Evolutionary conservation across 2,888 invertebrate species (phyloP), one percentile per base, ranked within the genome.

Genomic region (Andrena marginata): DNA sequence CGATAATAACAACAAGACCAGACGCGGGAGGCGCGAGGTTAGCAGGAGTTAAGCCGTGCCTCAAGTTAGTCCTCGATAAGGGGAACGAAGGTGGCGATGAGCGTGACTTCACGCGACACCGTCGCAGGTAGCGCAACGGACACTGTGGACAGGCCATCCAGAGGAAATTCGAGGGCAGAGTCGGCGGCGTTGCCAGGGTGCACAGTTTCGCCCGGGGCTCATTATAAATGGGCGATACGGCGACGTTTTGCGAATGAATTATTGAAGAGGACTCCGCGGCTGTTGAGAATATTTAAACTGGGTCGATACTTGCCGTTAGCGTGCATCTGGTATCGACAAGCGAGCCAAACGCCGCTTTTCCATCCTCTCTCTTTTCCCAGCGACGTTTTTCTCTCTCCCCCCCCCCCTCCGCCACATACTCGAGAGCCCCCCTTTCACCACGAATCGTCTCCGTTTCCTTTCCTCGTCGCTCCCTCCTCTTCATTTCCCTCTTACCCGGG

Each of bases 261-360:
- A 90, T 89, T 85, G 83, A 86, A 86, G 85, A 87, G 84, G 35
- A 76, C 65, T 65, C 71, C 60, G 68, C 70, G 73, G 64, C 68
- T 70, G 74, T 80, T 80, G 82, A 77, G 86, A 86, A 88, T 86
- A 88, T 88, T 88, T 88, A 84, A 88, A 84, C 62, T 65, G 76
- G 84, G 77, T 90, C 89, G 90, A 91, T 91, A 89, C 86, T 83
- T 89, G 82, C 86, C 83, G 85, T 88, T 90, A 86, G 76, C 84
- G 72, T 82, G 88, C 85, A 85, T 87, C 90, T 90, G 91, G 85
- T 91, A 91, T 91, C 90, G 91, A 91, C 91, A 90, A 87, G 76
- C 84, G 63, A 35, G 72, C 79, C 65, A 64, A 77, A 62, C 60
- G 62, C 65, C 51, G 68, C 75, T 64, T 48, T 78, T 72, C 54